Evolutionary conservation across 2,888 invertebrate genomes (phyloP).

Genomic region (Scrobipalpa costella): DNA sequence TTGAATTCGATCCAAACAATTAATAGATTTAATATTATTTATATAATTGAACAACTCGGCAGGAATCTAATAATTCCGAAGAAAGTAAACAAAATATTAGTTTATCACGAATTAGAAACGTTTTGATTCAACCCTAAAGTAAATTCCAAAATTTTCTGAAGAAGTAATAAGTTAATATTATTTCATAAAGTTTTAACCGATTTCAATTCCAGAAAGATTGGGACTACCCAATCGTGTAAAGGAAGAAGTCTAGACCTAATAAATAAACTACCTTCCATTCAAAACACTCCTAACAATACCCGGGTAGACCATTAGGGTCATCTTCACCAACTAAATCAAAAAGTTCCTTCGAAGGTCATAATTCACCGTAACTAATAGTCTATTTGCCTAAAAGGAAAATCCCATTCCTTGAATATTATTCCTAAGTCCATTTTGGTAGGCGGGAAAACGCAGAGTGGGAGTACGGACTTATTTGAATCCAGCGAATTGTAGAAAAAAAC

Average conservation of each 20-base stretch:
- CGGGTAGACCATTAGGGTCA: background rate
- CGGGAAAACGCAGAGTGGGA: conserved; percentile 1
- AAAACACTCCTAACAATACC: background rate
- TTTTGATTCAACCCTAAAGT: no score
- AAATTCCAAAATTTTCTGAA: no score
- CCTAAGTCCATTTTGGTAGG: conserved; percentile 18
- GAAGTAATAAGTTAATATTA: no score
- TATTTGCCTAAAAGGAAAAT: conserved; percentile 29
- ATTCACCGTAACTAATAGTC: conserved; percentile 29
- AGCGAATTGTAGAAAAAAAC: background rate
- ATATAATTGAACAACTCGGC: no score
- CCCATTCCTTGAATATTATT: conserved; percentile 21
- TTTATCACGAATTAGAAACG: no score
- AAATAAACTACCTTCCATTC: conserved; percentile 10
- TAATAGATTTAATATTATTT: no score
- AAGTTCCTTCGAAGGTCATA: conserved; percentile 22
- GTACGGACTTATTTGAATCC: background rate
- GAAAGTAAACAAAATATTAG: no score
- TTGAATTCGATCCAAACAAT: no score
- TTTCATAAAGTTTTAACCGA: no score
- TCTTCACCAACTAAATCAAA: conserved; percentile 25
- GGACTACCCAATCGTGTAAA: background rate
- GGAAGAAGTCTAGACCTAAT: background rate
- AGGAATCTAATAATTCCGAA: no score
- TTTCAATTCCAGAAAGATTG: background rate